Evolutionary conservation across 1,140 invertebrate species (phyloP), one percentile per base, ranked within the genome.

Genomic region (Tetramorium simillimum): DNA sequence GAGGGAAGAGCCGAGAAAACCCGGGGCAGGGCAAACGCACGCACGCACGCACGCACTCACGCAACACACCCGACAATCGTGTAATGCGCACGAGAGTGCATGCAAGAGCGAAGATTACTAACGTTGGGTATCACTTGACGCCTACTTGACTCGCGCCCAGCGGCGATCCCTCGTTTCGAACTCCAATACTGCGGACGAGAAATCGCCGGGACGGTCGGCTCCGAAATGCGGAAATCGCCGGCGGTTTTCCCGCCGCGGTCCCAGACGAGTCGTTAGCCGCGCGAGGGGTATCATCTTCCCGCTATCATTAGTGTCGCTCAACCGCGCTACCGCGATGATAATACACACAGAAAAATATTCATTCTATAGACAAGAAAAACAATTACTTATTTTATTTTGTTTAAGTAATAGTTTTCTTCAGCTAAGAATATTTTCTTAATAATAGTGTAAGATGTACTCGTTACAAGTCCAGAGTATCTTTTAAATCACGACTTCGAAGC

Each of bases 101-200:
- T 33, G 9, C n/a, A 28, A 58, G 40, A 62, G 18, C 62, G 69
- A 75, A 37, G 46, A 53, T 65, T 43, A 53, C 77, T 87, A 65
- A 89, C 77, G 46, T 46, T 33, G 63, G 86, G 72, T 51, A 87
- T 84, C 65, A 58, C 49, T 77, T 49, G 43, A 69, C 72, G 63
- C 63, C 72, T 84, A 33, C 49, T 33, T 33, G 81, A 62, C 70
- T 77, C 40, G 63, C 60, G 33, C 33, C 56, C 18, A 18, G 28
- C 33, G 24, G 78, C 67, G 28, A 63, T 86, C 4, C 43, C 62
- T 53, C 65, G 40, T 82, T 84, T 69, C 18, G 28, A 65, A 51
- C 76, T 37, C 18, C 14, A 51, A 24, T 53, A 40, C 65, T 67
- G 16, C 4, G 24, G 16, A 37, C 18, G 24, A 28, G 16, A 24